A percentile compares a stretch with the other conserved stretches of the same genome.
phyloP scores from a whole-genome alignment of 2,113 vertebrate genomes.

The Pavo muticus region DNA sequence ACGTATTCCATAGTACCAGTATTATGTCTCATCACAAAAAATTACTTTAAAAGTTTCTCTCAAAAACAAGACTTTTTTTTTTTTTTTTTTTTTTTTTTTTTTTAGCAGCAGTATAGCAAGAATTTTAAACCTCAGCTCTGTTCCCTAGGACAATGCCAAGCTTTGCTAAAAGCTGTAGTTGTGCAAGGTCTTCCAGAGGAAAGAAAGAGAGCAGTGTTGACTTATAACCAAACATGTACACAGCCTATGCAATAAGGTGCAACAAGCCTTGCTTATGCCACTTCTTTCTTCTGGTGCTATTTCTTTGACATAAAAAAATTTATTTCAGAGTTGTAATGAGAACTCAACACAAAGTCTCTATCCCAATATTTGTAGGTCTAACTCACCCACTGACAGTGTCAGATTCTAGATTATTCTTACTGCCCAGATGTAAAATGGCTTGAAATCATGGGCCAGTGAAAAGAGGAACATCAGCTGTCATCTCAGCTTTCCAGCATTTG shows the following conservation, averaged over 20 bases:
- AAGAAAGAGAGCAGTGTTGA: not conserved
- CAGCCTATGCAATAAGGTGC: not conserved
- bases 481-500: slow-evolving; percentile 1
- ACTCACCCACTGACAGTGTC: not conserved
- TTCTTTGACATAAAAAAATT: not conserved
- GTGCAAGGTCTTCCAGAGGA: not conserved
- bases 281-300: not conserved
- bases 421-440: not conserved
- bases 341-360: not conserved
- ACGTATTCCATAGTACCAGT: not conserved
- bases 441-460: not conserved
- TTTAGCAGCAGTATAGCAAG: not conserved
- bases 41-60: not conserved
- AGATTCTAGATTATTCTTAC: not conserved
- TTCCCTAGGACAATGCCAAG: not conserved
- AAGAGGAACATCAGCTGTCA: slow-evolving; percentile 43
- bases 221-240: not conserved
- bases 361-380: not conserved
- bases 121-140: not conserved
- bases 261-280: not conserved
- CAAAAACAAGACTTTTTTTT: not conserved
- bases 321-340: not conserved
- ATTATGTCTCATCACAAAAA: not conserved
- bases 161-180: not conserved
- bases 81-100: too few relatives aligned